A percentile compares a stretch with the other conserved stretches of the same genome.
Evolutionary conservation across 2,797 vertebrate species (phyloP).

Genomic region (Cyprinella venusta): DNA sequence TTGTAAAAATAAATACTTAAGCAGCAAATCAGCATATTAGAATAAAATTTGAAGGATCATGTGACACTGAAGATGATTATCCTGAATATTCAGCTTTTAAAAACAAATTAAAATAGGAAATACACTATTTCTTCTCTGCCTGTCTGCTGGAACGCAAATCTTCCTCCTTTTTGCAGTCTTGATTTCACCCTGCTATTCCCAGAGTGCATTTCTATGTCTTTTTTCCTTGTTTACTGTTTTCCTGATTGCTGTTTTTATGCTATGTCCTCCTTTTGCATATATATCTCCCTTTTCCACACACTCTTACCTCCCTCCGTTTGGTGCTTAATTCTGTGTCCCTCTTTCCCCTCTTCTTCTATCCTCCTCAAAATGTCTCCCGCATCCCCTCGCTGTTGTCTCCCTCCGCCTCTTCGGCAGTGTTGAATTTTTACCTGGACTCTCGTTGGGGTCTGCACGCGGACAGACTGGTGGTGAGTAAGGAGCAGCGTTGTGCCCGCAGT

Average conservation of each 20-base stretch:
- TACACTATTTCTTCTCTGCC: conserved; percentile 31
- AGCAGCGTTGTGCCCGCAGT: conserved; percentile 92
- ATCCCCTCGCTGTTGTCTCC: not conserved
- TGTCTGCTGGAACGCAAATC: conserved; percentile 17
- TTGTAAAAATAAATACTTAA: not conserved
- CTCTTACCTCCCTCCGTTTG: not conserved
- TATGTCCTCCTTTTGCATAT: conserved; percentile 57
- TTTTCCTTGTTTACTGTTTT: conserved; percentile 27
- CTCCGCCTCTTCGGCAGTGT: conserved; percentile 73
- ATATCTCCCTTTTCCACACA: conserved; percentile 16
- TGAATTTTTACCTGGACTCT: conserved; percentile 95
- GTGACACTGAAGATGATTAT: not conserved
- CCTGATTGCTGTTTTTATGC: conserved; percentile 47
- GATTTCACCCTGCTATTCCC: conserved; percentile 23
- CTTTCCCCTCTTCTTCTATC: not conserved
- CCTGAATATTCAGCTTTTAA: not conserved
- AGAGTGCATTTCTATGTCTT: conserved; percentile 20
- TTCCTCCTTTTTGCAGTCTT: conserved; percentile 33
- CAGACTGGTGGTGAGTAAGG: conserved; percentile 92
- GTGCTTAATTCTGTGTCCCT: not conserved
- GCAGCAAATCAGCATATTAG: not conserved
- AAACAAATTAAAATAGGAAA: not conserved
- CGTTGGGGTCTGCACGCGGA: conserved; percentile 93
- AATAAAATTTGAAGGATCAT: not conserved
- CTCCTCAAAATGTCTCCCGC: not conserved